Evolutionary conservation across 2,888 invertebrate genomes (phyloP), one percentile per base, ranked within the genome.

Genomic region (Hydriomena furcata): DNA sequence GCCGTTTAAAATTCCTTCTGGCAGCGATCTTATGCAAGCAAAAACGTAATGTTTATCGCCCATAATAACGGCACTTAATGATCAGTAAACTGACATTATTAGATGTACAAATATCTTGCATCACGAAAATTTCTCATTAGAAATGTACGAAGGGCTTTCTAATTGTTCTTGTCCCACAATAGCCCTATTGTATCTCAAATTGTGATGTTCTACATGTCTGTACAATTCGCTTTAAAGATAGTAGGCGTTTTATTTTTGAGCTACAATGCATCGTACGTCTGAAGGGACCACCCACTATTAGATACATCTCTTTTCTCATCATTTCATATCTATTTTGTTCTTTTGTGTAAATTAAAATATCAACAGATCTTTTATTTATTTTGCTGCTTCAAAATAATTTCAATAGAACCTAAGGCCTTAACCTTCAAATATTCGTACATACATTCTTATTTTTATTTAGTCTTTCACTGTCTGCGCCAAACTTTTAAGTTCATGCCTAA

Each of bases 121-220:
- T 68, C 76, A 79, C 77, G 74, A 70, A 68, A 71, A 71, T 68
- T 65, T 71, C 68, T 72, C 76, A 74, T 80, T 73, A 75, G 62
- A 62, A 63, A 66, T 62, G 56, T 60, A 47, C 60, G 55, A 71
- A 80, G 78, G 77, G 79, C 74, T 80, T 79, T 79, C 78, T 74
- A 75, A 76, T 74, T 71, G 66, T 63, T 66, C 68, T 61, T 66
- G 65, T 65, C 54, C 58, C 65, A 54, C 62, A 63, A 60, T 62
- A 53, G 48, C 21, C 56, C 61, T 51, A 63, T 66, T 66, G 63
- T 64, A 55, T 61, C 50, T 43, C 49, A 53, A 58, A 60, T 58
- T 56, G 61, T 55, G 46, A 56, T 58, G 57, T 56, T 55, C 54
- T 47, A 45, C 47, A 49, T 55, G 52, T 53, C 52, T 35, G 45